Conservation (phyloP, 1,140 invertebrate species). For the Oryctes rhinoceros region DNA sequence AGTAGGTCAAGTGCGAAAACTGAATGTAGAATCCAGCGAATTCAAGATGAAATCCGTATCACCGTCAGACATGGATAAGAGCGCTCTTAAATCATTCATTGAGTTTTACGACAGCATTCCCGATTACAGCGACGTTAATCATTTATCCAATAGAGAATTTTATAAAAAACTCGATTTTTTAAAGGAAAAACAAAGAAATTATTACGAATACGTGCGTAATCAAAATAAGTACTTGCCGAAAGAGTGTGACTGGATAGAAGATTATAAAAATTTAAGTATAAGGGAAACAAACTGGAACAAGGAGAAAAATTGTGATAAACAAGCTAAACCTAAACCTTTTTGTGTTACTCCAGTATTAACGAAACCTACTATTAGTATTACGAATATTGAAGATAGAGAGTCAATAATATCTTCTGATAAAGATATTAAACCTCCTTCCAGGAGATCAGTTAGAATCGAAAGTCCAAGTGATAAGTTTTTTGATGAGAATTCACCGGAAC, state of each 20-base stretch:
- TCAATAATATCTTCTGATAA: constrained; percentile 53
- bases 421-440: constrained; percentile 56
- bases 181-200: constrained; percentile 70
- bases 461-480: constrained; percentile 53
- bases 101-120: constrained; percentile 75
- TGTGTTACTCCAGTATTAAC: constrained; percentile 50
- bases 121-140: constrained; percentile 73
- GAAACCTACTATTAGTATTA: constrained; percentile 44
- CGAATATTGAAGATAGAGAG: constrained; percentile 50
- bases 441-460: constrained; percentile 59
- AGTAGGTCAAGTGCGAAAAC: constrained; percentile 56
- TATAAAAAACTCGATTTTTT: constrained; percentile 70
- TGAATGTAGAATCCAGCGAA: constrained; percentile 48
- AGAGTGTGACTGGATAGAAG: constrained; percentile 53
- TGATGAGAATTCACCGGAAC: constrained; percentile 31
- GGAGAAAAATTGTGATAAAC: constrained; percentile 32
- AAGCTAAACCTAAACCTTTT: constrained; percentile 46
- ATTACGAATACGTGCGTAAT: constrained; percentile 65
- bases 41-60: constrained; percentile 49
- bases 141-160: constrained; percentile 74
- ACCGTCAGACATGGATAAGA: constrained; percentile 45
- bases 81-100: constrained; percentile 65
- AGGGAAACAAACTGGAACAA: constrained; percentile 41
- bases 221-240: constrained; percentile 62
- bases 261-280: constrained; percentile 55